Conservation (phyloP, 2,888 invertebrate genomes). For the Heliconius erato region DNA sequence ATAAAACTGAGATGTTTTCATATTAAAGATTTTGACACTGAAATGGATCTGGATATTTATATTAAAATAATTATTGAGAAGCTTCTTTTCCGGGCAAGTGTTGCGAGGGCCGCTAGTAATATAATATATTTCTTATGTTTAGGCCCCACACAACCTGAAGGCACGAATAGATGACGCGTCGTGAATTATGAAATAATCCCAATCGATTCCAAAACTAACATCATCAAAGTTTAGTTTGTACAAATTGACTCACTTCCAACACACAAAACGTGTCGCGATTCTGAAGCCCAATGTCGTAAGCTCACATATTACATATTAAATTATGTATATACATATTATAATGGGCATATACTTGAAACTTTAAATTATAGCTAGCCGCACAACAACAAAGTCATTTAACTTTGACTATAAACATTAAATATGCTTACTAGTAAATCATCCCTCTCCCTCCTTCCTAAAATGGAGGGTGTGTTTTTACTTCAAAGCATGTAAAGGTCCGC, state of each 20-base stretch:
- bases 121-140: neutral
- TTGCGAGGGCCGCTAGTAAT: neutral
- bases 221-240: neutral
- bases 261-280: neutral
- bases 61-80: neutral
- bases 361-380: conserved; percentile 36
- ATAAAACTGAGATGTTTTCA: no score
- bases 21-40: no score
- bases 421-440: conserved; percentile 23
- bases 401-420: conserved; percentile 24
- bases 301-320: conserved; percentile 22
- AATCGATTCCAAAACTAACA: neutral
- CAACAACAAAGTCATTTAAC: conserved; percentile 35
- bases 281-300: conserved; percentile 9
- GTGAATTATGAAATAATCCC: neutral
- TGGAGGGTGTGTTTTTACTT: conserved; percentile 3
- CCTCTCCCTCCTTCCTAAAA: neutral
- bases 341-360: conserved; percentile 33
- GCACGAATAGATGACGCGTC: no score
- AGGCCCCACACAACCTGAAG: neutral
- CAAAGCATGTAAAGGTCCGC: neutral
- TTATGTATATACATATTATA: neutral
- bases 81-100: neutral
- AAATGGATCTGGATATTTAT: no score
- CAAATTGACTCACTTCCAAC: conserved; percentile 1